Evolutionary conservation across 2,797 vertebrate genomes (phyloP), one percentile per base, ranked within the genome.

Genomic region (Halcyon leucocephala): DNA sequence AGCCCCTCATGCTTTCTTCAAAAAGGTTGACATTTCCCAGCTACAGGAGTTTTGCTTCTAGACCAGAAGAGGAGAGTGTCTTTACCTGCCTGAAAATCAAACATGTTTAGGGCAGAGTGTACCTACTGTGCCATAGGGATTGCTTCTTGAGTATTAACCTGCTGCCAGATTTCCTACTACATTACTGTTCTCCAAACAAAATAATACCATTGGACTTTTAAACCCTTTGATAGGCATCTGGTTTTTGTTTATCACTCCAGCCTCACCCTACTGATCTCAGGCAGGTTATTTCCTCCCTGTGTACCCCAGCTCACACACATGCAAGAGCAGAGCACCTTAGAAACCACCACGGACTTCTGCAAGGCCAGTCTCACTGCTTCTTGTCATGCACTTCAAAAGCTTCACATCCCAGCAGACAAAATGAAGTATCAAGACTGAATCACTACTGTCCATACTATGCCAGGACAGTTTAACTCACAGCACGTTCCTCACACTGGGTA

Each of bases 61-160:
- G 15, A 69, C n/a, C n/a, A 26, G 18, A 58, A 70, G 1, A 76
- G 35, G 3, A 58, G 11, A 37, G 4, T 14, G 16, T 54, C 54
- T 55, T 51, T 60, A 79, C 10, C 12, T 31, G 35, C 20, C 24
- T 51, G 66, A 37, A n/a, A 78, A 89, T 17, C 18, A 21, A 78
- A 60, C 15, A 37, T 0, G 0, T 28, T 49, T 41, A 57, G 21
- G 62, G 86, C n/a, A 86, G 33, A 2, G 3, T 2, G 21, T 7
- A 64, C 29, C 39, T 64, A 29, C 33, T 51, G 42, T 35, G 24
- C 46, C n/a, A 49, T 2, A 33, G 7, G 11, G 25, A 74, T 14
- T 2, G 0, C 33, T 46, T 61, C 22, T 5, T 5, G 1, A 67
- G 6, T 29, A 28, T 12, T 25, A 3, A 7, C 49, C n/a, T 76